phyloP scores from a whole-genome alignment of 2,797 vertebrate genomes.

The Ctenopoma kingsleyae region DNA sequence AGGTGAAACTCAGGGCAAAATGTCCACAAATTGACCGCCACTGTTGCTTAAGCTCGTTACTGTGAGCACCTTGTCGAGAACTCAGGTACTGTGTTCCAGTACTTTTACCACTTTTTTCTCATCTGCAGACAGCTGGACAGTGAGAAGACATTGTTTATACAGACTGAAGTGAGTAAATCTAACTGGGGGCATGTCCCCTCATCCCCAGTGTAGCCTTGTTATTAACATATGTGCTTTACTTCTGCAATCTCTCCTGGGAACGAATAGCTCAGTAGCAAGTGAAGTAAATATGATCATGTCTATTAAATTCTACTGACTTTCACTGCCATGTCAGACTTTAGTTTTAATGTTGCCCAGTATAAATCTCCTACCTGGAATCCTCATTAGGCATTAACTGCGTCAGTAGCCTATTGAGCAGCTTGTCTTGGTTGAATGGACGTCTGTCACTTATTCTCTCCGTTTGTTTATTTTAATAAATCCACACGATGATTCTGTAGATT shows the following conservation, averaged over 20 bases:
- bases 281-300: neutral
- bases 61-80: too few species aligned
- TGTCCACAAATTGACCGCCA: too few species aligned
- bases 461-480: conserved; percentile 79
- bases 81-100: too few species aligned
- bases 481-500: conserved; percentile 47
- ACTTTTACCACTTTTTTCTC: too few species aligned
- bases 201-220: neutral
- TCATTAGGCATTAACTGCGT: conserved; percentile 83
- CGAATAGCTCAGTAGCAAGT: neutral
- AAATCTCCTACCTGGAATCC: conserved; percentile 14
- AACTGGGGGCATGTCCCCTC: too few species aligned
- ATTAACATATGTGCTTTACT: neutral
- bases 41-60: too few species aligned
- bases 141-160: too few species aligned
- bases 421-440: conserved; percentile 65
- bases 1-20: too few species aligned
- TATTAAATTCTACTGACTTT: too few species aligned
- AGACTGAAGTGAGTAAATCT: neutral
- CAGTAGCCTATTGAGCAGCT: conserved; percentile 57
- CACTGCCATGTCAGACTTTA: neutral
- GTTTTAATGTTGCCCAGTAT: neutral
- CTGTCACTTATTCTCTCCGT: conserved; percentile 80
- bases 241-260: neutral
- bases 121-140: too few species aligned